A percentile compares a stretch with the other conserved stretches of the same genome.
These are phyloP conservation scores for Carcinoscorpius rotundicauda DNA, from an alignment of 1,140 invertebrate species.

Conservation along the genomic window DNA sequence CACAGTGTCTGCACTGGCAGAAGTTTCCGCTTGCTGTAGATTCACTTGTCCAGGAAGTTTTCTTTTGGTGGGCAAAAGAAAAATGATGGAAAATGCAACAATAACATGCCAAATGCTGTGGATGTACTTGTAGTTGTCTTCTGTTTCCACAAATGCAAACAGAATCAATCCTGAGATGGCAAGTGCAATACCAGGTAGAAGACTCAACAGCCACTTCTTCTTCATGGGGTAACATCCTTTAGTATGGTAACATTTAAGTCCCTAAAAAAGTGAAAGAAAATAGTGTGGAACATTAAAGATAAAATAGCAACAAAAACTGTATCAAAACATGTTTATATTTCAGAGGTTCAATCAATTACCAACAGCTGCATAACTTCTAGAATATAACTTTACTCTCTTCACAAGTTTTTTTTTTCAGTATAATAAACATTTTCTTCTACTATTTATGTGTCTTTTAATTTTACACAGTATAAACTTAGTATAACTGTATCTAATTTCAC, in stretches of 20 bases:
- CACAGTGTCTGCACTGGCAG: background rate
- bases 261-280: background rate
- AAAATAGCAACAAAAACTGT: too few relatives aligned
- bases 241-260: slow-evolving; percentile 7
- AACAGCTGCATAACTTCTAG: too few relatives aligned
- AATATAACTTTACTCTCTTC: too few relatives aligned
- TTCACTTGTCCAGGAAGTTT: background rate
- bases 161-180: slow-evolving; percentile 28
- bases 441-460: too few relatives aligned
- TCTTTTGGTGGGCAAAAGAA: slow-evolving; percentile 14
- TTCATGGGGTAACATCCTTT: slow-evolving; percentile 20
- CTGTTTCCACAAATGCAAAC: slow-evolving; percentile 30
- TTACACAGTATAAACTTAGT: too few relatives aligned
- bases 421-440: too few relatives aligned
- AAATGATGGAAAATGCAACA: slow-evolving; percentile 11
- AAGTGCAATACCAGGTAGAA: slow-evolving; percentile 29
- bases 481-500: too few relatives aligned
- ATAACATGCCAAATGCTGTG: slow-evolving; percentile 33
- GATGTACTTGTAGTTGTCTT: slow-evolving; percentile 31
- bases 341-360: too few relatives aligned
- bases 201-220: slow-evolving; percentile 23
- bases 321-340: too few relatives aligned
- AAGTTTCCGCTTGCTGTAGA: background rate
- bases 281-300: background rate
- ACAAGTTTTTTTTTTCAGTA: too few relatives aligned